These are phyloP conservation scores for Botrylloides violaceus DNA, from an alignment of 23 tunicate species.

Conservation along the genomic window DNA sequence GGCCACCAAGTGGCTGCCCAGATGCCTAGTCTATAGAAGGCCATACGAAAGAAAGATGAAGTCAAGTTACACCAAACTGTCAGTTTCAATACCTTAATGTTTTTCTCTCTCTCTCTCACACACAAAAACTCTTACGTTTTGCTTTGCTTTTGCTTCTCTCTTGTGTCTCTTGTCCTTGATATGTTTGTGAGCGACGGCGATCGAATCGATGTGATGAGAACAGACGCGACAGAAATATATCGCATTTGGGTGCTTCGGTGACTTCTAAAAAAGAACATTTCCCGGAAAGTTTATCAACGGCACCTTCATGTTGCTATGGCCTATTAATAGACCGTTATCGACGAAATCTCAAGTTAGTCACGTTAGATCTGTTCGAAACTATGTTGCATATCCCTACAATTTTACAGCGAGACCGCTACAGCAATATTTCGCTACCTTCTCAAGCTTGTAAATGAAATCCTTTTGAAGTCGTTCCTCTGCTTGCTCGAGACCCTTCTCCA, in stretches of 20 bases:
- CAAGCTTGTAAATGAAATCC: constrained; percentile 35
- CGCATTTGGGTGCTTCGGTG: constrained; percentile 44
- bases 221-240: constrained; percentile 59
- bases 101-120: neutral
- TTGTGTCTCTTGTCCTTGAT: constrained; percentile 73
- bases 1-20: too few relatives aligned
- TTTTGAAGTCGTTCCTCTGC: constrained; percentile 41
- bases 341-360: neutral
- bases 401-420: too few relatives aligned
- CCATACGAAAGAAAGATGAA: too few relatives aligned
- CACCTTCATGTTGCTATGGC: constrained; percentile 1
- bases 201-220: constrained; percentile 53
- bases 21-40: too few relatives aligned
- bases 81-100: too few relatives aligned
- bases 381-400: too few relatives aligned
- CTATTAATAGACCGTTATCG: neutral
- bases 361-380: neutral
- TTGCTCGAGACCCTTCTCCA: constrained; percentile 48
- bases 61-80: too few relatives aligned
- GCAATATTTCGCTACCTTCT: too few relatives aligned
- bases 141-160: constrained; percentile 43
- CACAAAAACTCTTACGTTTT: constrained; percentile 27
- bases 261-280: constrained; percentile 32
- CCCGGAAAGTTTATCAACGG: neutral
- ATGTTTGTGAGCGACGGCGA: constrained; percentile 49